Evolutionary conservation across 2,888 invertebrate species (phyloP).

Genomic region (Napeogenes inachia): DNA sequence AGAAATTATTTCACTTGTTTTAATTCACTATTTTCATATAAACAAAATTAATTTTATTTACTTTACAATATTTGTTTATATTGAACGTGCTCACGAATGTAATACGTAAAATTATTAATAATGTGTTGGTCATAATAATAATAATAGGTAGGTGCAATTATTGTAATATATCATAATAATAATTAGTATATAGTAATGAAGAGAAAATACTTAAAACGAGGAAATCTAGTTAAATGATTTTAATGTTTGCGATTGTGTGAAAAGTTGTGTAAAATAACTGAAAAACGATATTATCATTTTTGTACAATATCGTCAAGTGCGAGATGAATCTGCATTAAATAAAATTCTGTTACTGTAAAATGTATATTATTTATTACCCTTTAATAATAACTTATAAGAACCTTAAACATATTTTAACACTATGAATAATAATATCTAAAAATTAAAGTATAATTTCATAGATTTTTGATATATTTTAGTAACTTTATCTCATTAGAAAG

Average conservation of each 20-base stretch:
- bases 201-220: slow-evolving; percentile 65
- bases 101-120: slow-evolving; percentile 68
- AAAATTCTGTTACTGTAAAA: slow-evolving; percentile 76
- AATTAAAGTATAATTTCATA: no score
- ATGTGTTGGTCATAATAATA: slow-evolving; percentile 73
- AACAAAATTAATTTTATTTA: slow-evolving; percentile 43
- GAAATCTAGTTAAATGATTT: slow-evolving; percentile 67
- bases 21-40: slow-evolving; percentile 47
- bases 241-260: slow-evolving; percentile 75
- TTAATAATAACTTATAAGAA: neutral
- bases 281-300: slow-evolving; percentile 67
- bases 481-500: no score
- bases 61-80: slow-evolving; percentile 59
- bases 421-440: no score
- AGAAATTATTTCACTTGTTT: slow-evolving; percentile 60
- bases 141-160: slow-evolving; percentile 74
- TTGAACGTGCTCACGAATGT: slow-evolving; percentile 65
- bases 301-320: slow-evolving; percentile 77
- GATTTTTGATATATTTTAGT: no score
- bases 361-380: slow-evolving; percentile 40
- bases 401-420: neutral
- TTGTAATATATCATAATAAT: slow-evolving; percentile 72
- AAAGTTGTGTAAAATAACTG: slow-evolving; percentile 71
- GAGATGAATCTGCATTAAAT: slow-evolving; percentile 75
- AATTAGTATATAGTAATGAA: slow-evolving; percentile 61